Conservation (phyloP, 2,797 vertebrate species). For the Sorex maritimensis region DNA sequence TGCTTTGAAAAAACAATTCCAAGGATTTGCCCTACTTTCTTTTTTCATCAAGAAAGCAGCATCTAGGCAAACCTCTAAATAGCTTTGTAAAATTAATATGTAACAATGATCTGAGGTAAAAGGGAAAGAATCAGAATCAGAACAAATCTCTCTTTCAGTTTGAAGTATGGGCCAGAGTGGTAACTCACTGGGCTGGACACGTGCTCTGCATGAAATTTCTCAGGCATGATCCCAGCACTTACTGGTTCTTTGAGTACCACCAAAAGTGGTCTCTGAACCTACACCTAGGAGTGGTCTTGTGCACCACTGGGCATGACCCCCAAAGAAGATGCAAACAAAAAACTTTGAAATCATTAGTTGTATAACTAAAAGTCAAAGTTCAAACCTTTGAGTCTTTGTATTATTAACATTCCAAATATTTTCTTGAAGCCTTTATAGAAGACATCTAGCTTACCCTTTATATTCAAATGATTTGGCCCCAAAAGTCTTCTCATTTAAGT, state of each 20-base stretch:
- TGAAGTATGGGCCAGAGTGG: neutral
- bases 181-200: too few species aligned
- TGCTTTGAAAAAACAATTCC: neutral
- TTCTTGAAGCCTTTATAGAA: neutral
- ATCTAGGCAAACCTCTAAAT: neutral
- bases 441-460: neutral
- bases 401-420: constrained; percentile 15
- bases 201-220: too few species aligned
- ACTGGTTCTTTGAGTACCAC: too few species aligned
- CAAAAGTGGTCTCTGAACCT: too few species aligned
- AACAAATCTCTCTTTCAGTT: constrained; percentile 24
- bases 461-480: constrained; percentile 2
- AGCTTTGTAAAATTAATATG: neutral
- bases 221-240: too few species aligned
- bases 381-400: neutral
- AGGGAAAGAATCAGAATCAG: constrained; percentile 41
- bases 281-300: too few species aligned
- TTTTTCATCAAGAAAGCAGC: neutral
- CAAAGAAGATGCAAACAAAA: too few species aligned
- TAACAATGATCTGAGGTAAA: neutral
- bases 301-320: too few species aligned
- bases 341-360: too few species aligned
- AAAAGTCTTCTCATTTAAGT: constrained; percentile 17
- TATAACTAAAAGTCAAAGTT: neutral
- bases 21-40: neutral